Conservation (phyloP, 30 jellyfish, hydroid and myxozoan genomes). For the Mastigias papua region DNA sequence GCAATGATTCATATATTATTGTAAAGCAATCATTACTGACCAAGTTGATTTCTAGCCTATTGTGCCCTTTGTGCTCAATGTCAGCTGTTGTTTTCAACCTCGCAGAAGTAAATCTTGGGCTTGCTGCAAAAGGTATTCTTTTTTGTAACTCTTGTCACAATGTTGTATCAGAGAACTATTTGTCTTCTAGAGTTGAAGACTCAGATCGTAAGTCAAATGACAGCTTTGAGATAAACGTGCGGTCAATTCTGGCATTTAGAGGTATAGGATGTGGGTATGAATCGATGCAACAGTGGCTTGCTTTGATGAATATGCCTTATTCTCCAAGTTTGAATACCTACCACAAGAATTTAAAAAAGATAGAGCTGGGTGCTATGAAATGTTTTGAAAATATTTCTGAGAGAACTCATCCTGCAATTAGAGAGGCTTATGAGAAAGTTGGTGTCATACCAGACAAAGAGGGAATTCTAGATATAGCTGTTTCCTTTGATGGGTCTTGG, state of each 20-base stretch:
- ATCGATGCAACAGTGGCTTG: too few species aligned
- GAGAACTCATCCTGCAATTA: constrained; percentile 31
- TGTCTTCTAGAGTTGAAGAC: neutral
- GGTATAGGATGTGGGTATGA: constrained; percentile 46
- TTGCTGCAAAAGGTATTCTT: constrained; percentile 5
- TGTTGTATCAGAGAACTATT: constrained; percentile 5
- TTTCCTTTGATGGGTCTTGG: constrained; percentile 57
- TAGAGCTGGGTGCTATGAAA: neutral
- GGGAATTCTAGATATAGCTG: constrained; percentile 31
- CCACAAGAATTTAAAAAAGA: neutral
- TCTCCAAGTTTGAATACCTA: neutral
- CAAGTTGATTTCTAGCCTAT: too few species aligned
- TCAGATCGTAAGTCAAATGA: too few species aligned
- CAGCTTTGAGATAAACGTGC: constrained; percentile 15
- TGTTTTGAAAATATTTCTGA: neutral
- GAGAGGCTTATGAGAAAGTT: too few species aligned
- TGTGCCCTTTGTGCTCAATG: constrained; percentile 11
- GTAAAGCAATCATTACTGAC: too few species aligned
- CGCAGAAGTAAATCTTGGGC: too few species aligned
- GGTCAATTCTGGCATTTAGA: constrained; percentile 51
- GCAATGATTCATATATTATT: too few species aligned
- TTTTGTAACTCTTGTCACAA: neutral
- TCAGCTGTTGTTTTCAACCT: neutral
- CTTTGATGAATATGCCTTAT: too few species aligned
- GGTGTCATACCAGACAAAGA: constrained; percentile 25